A percentile compares a stretch with the other conserved stretches of the same genome.
Conservation (phyloP, 2,797 vertebrate genomes). For the Gallinago stenura region DNA sequence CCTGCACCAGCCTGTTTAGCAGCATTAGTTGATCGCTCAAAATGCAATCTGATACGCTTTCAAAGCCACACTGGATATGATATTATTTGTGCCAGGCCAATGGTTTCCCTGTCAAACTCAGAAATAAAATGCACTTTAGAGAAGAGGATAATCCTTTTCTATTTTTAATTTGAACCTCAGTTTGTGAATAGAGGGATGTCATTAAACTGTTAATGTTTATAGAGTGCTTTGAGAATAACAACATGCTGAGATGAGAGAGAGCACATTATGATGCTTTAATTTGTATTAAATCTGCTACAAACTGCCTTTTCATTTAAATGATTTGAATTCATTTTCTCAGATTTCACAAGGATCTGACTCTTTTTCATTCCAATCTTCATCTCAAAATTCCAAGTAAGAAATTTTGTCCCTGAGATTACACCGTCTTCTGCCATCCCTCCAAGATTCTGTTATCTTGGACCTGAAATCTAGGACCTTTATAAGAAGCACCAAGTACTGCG, state of each 20-base stretch:
- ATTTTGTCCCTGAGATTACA: not conserved
- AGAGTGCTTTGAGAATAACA: not conserved
- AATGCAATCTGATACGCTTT: not conserved
- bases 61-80: not conserved
- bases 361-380: not conserved
- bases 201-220: not conserved
- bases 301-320: not conserved
- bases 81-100: not conserved
- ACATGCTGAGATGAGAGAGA: not conserved
- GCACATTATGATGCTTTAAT: not conserved
- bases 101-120: not conserved
- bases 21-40: not conserved
- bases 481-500: not conserved
- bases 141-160: constrained; percentile 12
- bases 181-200: not conserved
- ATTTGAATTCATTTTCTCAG: not conserved
- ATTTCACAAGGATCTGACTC: not conserved
- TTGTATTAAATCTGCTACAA: not conserved
- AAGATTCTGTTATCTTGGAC: not conserved
- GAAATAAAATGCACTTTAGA: not conserved
- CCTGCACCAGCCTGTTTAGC: not conserved
- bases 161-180: constrained; percentile 1
- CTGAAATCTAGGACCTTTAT: not conserved
- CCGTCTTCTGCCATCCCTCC: not conserved
- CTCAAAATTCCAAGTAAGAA: not conserved